Base-by-base conservation (phyloP, 2,888 invertebrate species). In the Drosophila merina region DNA sequence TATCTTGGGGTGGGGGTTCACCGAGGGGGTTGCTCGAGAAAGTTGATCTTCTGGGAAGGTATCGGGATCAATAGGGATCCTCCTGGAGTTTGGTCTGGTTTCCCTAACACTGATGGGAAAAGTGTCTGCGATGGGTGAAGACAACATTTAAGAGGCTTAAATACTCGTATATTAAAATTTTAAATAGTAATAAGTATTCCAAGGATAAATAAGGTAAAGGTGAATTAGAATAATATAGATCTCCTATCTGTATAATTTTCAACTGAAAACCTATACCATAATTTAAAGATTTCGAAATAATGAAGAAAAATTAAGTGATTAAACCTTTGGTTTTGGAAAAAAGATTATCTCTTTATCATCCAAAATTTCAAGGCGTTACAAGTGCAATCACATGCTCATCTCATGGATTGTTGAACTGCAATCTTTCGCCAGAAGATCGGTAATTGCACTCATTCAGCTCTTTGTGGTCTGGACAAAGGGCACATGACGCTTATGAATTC, bases 401-500 rank as follows among this genome's bases (percentile, higher is more conserved):
- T 50, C 48, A 63, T 40, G 71, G 80, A 60, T 76, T 68, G 60
- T 44, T 62, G 45, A 4, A 12, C 33, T 28, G 45, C 33, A 51
- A 84, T 87, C 82, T 82, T 25, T 78, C 62, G 69, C 74, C 52
- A 45, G 72, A 73, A 78, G 50, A 85, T 85, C 79, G 47, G 55
- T 66, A 54, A 74, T 51, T 67, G 60, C 79, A 80, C 77, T 59
- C 77, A 80, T 80, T 80, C 83, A 79, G 76, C 83, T 62, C 83
- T 79, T 82, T 80, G 80, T 80, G 79, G 50, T 77, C 69, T 20
- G 59, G 51, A 86, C 77, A 79, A 86, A 57, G 71, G 74, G 30
- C 62, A 54, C 51, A 78, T 73, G 79, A 62, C 55, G 51, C 36
- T 52, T 69, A 58, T 69, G 70, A 69, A 60, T 62, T 44, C 42